Percentiles rank a stretch among this genome's conserved stretches.
Evolutionary conservation across 2,797 vertebrate genomes (phyloP).

Genomic region (Hybognathus amarus): DNA sequence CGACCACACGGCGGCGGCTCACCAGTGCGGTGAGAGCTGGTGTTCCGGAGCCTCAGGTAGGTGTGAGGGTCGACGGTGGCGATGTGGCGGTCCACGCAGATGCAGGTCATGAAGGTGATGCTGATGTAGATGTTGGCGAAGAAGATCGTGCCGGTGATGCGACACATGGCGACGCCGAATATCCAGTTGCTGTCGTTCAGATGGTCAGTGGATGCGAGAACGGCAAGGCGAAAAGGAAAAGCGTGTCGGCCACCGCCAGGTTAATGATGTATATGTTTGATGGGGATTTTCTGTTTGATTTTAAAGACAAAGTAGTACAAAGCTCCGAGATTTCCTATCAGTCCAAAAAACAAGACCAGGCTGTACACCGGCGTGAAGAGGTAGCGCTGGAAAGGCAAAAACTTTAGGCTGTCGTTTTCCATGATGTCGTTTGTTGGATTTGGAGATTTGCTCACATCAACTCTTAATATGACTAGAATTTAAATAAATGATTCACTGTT

Average conservation of each 20-base stretch:
- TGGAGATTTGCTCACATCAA: neutral
- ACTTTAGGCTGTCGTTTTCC: conserved; percentile 37
- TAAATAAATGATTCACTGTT: neutral
- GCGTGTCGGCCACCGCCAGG: conserved; percentile 76
- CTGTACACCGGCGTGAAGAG: conserved; percentile 77
- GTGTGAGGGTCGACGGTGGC: conserved; percentile 79
- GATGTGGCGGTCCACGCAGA: conserved; percentile 83
- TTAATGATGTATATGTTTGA: conserved; percentile 81
- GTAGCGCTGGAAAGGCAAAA: conserved; percentile 75
- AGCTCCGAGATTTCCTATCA: conserved; percentile 75
- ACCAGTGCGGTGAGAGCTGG: conserved; percentile 49
- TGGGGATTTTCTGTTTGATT: conserved; percentile 61
- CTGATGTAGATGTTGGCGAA: conserved; percentile 82
- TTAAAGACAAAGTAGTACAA: conserved; percentile 74
- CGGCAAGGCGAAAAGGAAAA: conserved; percentile 79
- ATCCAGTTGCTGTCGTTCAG: conserved; percentile 77
- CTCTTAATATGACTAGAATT: neutral
- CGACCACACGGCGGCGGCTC: conserved; percentile 68
- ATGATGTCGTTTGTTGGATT: conserved; percentile 44
- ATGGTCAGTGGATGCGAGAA: conserved; percentile 85
- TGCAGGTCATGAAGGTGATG: conserved; percentile 82
- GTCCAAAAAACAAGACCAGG: conserved; percentile 75
- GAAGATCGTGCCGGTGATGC: conserved; percentile 74
- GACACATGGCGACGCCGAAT: conserved; percentile 76
- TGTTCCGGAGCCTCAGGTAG: conserved; percentile 70